Evolutionary conservation across 2,888 invertebrate genomes (phyloP).

Genomic region (Dryadula phaetusa): DNA sequence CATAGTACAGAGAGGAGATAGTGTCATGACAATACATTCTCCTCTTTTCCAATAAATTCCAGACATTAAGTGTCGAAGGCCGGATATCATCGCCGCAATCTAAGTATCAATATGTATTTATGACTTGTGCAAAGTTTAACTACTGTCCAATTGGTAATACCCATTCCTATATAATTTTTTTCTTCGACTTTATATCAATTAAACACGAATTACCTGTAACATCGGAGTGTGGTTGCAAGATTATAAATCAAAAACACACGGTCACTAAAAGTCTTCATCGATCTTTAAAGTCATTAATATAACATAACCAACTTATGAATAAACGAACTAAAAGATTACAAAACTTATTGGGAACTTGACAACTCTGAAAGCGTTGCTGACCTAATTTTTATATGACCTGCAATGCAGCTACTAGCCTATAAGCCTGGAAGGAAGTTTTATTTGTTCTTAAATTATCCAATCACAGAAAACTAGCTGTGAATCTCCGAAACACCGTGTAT

Average conservation of each 20-base stretch:
- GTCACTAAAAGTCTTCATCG: not conserved
- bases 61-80: too few relatives aligned
- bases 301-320: not conserved
- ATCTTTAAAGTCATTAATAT: not conserved
- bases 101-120: too few relatives aligned
- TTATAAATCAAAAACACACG: not conserved
- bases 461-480: slow-evolving; percentile 29
- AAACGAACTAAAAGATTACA: slow-evolving; percentile 26
- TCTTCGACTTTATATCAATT: not conserved
- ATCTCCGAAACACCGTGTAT: not conserved
- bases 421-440: slow-evolving; percentile 39
- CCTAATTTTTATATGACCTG: slow-evolving; percentile 75
- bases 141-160: not conserved
- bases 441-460: slow-evolving; percentile 38
- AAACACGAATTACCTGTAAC: not conserved
- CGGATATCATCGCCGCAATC: too few relatives aligned
- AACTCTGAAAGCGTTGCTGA: slow-evolving; percentile 50
- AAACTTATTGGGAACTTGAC: slow-evolving; percentile 59
- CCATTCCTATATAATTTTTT: too few relatives aligned
- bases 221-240: not conserved
- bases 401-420: slow-evolving; percentile 65
- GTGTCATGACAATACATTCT: too few relatives aligned
- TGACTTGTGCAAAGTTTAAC: too few relatives aligned
- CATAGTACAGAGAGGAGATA: too few relatives aligned
- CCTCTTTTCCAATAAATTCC: too few relatives aligned